Evolutionary conservation across 2,888 invertebrate species (phyloP).

Genomic region (Caenorhabditis parvicauda): DNA sequence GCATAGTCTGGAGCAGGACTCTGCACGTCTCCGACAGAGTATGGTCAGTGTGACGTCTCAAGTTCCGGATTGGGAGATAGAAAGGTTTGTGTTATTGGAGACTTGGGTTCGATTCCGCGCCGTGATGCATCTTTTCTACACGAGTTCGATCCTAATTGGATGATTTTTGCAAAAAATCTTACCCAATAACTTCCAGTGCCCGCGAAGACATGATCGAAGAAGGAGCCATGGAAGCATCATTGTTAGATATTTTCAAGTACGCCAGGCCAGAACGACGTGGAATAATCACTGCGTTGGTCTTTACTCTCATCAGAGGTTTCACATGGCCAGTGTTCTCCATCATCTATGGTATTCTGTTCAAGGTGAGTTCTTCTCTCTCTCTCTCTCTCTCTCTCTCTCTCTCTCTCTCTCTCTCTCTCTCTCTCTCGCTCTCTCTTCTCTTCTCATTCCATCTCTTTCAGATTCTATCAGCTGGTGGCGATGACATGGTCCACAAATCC

Average conservation of each 20-base stretch:
- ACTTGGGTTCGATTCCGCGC: not conserved
- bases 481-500: conserved; percentile 14
- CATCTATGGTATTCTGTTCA: conserved; percentile 56
- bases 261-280: conserved; percentile 27
- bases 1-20: conserved; percentile 30
- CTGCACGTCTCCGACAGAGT: conserved; percentile 34
- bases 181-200: conserved; percentile 9
- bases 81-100: conserved; percentile 6
- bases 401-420: conserved; percentile 3
- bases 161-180: not conserved
- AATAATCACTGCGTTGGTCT: conserved; percentile 37
- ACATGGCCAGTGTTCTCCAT: conserved; percentile 57
- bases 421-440: conserved; percentile 1
- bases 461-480: conserved; percentile 15
- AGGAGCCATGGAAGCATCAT: conserved; percentile 43
- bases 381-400: conserved; percentile 4
- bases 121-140: no score
- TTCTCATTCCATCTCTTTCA: conserved; percentile 1
- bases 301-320: conserved; percentile 45
- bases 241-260: conserved; percentile 45
- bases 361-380: conserved; percentile 8
- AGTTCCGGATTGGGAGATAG: conserved; percentile 38
- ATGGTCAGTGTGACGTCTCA: conserved; percentile 35
- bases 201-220: conserved; percentile 48
- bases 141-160: not conserved